Percentiles rank a stretch among this genome's conserved stretches.
Conservation (phyloP, 2,113 vertebrate species). For the Rousettus leschenaultii region DNA sequence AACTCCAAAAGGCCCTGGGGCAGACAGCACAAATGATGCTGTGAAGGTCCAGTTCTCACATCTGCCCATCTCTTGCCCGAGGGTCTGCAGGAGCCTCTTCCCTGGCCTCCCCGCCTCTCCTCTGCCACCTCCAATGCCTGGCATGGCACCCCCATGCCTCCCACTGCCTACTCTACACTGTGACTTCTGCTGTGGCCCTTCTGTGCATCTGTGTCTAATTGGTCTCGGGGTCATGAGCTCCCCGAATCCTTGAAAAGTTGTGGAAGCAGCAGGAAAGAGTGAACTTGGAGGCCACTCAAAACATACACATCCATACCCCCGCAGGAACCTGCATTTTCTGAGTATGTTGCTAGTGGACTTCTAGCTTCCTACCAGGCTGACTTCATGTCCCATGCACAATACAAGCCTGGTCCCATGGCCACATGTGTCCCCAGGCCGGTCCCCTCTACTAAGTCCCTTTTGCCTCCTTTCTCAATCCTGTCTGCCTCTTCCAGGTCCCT, state of each 20-base stretch:
- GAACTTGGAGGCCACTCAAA: background rate
- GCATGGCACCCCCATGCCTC: fast-evolving
- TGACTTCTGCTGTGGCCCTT: background rate
- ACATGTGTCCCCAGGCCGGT: fast-evolving
- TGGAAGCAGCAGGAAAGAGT: background rate
- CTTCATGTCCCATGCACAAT: background rate
- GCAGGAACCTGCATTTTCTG: background rate
- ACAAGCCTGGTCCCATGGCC: background rate
- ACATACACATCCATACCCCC: background rate
- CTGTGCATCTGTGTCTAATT: background rate
- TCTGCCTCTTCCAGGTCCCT: background rate
- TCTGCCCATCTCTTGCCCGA: background rate
- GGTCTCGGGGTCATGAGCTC: background rate
- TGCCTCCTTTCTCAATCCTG: background rate
- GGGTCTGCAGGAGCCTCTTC: background rate
- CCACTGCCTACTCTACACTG: background rate
- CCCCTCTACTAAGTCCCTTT: background rate
- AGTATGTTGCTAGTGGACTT: background rate
- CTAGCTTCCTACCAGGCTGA: background rate
- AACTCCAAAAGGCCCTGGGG: background rate
- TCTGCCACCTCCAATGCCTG: background rate
- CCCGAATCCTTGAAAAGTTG: background rate
- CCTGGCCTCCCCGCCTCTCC: background rate
- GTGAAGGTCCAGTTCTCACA: background rate
- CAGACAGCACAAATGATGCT: background rate